Evolutionary conservation across 1,140 invertebrate species (phyloP).

Genomic region (Plodia interpunctella): DNA sequence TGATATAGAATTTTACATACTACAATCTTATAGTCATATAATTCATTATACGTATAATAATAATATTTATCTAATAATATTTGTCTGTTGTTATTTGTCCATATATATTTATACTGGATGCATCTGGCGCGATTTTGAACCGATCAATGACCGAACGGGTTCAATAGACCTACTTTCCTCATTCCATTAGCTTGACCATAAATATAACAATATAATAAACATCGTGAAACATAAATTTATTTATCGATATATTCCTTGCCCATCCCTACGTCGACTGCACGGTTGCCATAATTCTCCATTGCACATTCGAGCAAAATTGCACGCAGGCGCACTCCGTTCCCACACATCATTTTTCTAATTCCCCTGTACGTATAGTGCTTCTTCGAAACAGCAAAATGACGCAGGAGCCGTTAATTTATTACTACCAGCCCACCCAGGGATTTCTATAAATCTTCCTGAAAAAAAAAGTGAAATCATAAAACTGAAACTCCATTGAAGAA

Average conservation of each 20-base stretch:
- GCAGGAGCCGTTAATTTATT: neutral
- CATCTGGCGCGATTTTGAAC: no score
- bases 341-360: conserved; percentile 74
- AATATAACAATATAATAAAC: neutral
- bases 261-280: conserved; percentile 34
- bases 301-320: conserved; percentile 66
- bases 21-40: no score
- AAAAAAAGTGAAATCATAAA: no score
- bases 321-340: conserved; percentile 49
- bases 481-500: no score
- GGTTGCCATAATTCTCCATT: conserved; percentile 66
- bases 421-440: neutral
- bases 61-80: no score
- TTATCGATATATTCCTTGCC: neutral
- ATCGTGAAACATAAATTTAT: neutral
- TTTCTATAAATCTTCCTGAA: neutral
- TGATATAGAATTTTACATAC: no score
- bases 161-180: no score
- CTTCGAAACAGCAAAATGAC: conserved; percentile 22
- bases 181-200: no score
- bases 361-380: conserved; percentile 57
- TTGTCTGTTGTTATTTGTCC: no score
- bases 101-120: no score
- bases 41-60: no score
- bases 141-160: no score